Percentiles rank a stretch among this genome's conserved stretches.
phyloP scores from a whole-genome alignment of 2,888 invertebrate genomes.

The Calliphora vomitoria region DNA sequence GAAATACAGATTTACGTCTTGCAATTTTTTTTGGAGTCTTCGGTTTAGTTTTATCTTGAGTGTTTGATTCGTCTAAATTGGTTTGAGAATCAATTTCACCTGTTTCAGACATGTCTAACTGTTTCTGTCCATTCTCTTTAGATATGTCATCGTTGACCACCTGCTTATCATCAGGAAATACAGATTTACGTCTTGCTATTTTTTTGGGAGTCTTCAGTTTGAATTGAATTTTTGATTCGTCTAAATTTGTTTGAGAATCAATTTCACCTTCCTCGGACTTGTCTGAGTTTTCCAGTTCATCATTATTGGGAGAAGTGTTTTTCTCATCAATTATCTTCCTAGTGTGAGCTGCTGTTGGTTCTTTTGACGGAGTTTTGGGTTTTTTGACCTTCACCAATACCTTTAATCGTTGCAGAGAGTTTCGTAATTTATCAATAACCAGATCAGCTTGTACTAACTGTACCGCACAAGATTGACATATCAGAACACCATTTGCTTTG shows the following conservation, averaged over 20 bases:
- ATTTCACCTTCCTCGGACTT: not conserved
- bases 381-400: conserved; percentile 11
- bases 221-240: not conserved
- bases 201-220: not conserved
- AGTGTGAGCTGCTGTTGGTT: not conserved
- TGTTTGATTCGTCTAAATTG: not conserved
- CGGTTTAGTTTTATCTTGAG: not conserved
- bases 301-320: not conserved
- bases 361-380: conserved; percentile 29
- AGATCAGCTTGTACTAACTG: conserved; percentile 44
- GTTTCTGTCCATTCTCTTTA: not conserved
- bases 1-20: conserved; percentile 30
- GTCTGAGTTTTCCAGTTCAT: not conserved
- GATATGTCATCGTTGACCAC: not conserved
- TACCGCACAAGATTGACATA: conserved; percentile 56
- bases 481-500: conserved; percentile 44
- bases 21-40: not conserved
- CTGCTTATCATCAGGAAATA: not conserved
- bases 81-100: not conserved
- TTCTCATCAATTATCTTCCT: not conserved
- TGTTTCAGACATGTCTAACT: not conserved
- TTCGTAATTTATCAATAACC: conserved; percentile 47
- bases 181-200: conserved; percentile 29
- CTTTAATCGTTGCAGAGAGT: conserved; percentile 34
- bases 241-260: not conserved